Conservation (phyloP, 2,113 vertebrate genomes). For the Lepisosteus osseus region DNA sequence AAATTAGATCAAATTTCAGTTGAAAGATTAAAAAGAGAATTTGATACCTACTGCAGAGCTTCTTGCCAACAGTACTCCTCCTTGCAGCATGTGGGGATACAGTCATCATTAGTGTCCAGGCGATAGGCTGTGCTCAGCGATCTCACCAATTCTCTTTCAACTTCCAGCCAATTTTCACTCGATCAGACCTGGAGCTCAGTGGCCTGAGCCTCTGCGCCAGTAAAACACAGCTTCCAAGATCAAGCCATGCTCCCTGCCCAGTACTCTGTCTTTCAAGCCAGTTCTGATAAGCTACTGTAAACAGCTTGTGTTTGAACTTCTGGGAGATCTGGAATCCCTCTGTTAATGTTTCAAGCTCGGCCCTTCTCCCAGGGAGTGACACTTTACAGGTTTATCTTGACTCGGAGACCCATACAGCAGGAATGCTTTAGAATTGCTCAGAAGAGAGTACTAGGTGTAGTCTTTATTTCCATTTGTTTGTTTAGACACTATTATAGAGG, state of each 20-base stretch:
- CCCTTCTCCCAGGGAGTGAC: too few species aligned
- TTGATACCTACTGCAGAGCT: slow-evolving; percentile 46
- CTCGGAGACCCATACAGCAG: too few species aligned
- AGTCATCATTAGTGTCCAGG: slow-evolving; percentile 52
- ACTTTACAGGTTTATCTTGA: too few species aligned
- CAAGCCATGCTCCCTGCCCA: slow-evolving; percentile 13
- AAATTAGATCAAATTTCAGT: slow-evolving; percentile 39
- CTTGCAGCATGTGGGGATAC: slow-evolving; percentile 54
- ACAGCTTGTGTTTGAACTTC: slow-evolving; percentile 29
- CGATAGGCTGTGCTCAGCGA: slow-evolving; percentile 40
- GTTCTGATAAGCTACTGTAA: slow-evolving; percentile 21
- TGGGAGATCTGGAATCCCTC: slow-evolving; percentile 33
- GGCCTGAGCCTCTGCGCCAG: slow-evolving; percentile 34
- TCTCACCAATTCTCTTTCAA: slow-evolving; percentile 63
- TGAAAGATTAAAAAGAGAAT: slow-evolving; percentile 32
- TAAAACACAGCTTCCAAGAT: slow-evolving; percentile 33
- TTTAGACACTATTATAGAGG: too few species aligned
- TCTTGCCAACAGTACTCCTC: slow-evolving; percentile 39
- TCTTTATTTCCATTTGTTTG: too few species aligned
- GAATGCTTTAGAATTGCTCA: too few species aligned
- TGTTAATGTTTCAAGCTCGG: slow-evolving; percentile 34
- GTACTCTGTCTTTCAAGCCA: slow-evolving; percentile 40
- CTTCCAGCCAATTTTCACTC: slow-evolving; percentile 49
- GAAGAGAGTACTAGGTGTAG: too few species aligned
- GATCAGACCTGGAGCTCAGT: slow-evolving; percentile 38